Conservation (phyloP, 1,140 invertebrate species). For the Zaprionus gabonicus region DNA sequence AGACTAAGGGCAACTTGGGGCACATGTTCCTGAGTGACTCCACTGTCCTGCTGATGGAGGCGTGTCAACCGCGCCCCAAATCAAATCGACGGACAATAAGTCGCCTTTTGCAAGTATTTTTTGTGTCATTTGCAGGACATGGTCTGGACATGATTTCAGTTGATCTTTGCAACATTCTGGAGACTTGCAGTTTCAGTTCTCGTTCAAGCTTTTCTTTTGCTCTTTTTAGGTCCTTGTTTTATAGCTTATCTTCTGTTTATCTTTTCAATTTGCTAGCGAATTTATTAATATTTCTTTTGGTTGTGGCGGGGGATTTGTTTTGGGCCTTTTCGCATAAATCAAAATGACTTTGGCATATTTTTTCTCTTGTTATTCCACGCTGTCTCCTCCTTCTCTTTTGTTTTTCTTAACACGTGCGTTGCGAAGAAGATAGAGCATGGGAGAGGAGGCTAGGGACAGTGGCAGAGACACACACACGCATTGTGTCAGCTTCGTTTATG, state of each 20-base stretch:
- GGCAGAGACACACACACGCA: conserved; percentile 8
- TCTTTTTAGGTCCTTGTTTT: conserved; percentile 21
- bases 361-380: not conserved
- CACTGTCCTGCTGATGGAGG: conserved; percentile 44
- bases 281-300: conserved; percentile 68
- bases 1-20: not conserved
- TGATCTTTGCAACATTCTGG: conserved; percentile 7
- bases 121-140: conserved; percentile 44
- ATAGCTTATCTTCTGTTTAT: conserved; percentile 42
- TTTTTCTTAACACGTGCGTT: conserved; percentile 34
- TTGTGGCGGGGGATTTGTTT: not conserved
- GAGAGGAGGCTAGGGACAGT: not conserved
- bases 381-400: not conserved
- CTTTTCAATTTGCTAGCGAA: conserved; percentile 65
- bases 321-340: conserved; percentile 58
- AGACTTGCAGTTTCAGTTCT: not conserved
- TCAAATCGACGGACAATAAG: conserved; percentile 45
- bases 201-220: not conserved
- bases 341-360: conserved; percentile 46
- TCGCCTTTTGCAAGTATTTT: not conserved
- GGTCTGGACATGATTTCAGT: conserved; percentile 3
- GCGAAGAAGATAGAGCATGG: not conserved
- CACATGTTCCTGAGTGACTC: conserved; percentile 73
- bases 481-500: conserved; percentile 27
- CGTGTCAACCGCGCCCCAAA: conserved; percentile 54